Evolutionary conservation across 2,113 vertebrate species (phyloP).

Genomic region (Electrona antarctica): DNA sequence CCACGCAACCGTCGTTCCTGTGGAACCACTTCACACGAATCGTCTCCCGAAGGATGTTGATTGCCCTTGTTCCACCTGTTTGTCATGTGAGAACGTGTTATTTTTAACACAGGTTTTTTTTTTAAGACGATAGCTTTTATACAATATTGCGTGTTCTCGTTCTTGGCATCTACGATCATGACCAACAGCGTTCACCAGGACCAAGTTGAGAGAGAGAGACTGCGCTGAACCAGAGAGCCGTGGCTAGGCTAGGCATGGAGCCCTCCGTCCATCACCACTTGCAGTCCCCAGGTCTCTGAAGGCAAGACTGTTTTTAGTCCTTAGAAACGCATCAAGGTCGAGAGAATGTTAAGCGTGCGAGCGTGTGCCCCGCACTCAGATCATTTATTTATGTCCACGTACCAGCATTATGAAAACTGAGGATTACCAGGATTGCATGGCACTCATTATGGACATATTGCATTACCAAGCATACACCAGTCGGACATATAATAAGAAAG

Average conservation of each 20-base stretch:
- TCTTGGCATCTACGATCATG: background rate
- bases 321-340: constrained; percentile 22
- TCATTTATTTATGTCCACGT: background rate
- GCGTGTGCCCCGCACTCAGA: background rate
- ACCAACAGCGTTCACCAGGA: no score
- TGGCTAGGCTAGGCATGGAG: constrained; percentile 18
- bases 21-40: constrained; percentile 12
- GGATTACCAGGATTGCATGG: background rate
- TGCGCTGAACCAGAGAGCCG: background rate
- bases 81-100: constrained; percentile 3
- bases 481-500: background rate
- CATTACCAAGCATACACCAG: background rate
- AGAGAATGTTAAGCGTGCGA: background rate
- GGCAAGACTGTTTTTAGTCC: constrained; percentile 37
- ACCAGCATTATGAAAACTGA: background rate
- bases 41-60: constrained; percentile 15
- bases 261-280: constrained; percentile 43
- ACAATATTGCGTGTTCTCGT: constrained; percentile 21
- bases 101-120: no score
- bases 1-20: no score
- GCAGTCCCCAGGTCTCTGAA: constrained; percentile 30
- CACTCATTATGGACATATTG: background rate
- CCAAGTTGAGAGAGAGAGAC: background rate
- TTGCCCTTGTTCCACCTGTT: background rate
- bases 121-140: constrained; percentile 5